A percentile compares a stretch with the other conserved stretches of the same genome.
Conservation (phyloP, 2,888 invertebrate genomes). For the Plagodis dolabraria region DNA sequence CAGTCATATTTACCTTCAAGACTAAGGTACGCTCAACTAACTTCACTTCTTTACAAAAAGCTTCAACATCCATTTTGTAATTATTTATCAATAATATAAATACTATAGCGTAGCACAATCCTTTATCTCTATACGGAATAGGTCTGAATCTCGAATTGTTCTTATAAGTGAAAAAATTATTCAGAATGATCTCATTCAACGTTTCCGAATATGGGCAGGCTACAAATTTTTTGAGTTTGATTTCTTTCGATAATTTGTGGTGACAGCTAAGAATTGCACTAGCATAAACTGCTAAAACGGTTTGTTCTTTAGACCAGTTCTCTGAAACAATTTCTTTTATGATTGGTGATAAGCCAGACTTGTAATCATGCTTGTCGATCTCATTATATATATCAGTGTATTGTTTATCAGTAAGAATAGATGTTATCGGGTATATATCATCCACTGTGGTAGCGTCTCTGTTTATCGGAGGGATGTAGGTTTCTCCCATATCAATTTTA, state of each 20-base stretch:
- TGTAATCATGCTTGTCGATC: constrained; percentile 54
- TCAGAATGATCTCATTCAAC: constrained; percentile 60
- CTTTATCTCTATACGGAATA: constrained; percentile 64
- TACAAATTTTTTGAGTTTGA: constrained; percentile 56
- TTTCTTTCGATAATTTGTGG: constrained; percentile 47
- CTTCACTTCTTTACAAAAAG: constrained; percentile 58
- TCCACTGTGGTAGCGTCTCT: constrained; percentile 69
- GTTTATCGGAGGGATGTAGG: constrained; percentile 81
- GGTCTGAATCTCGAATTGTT: constrained; percentile 58
- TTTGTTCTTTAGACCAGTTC: constrained; percentile 17
- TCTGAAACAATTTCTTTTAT: constrained; percentile 6
- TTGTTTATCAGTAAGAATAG: constrained; percentile 70
- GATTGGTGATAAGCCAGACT: constrained; percentile 47
- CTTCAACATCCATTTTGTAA: constrained; percentile 62
- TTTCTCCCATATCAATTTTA: constrained; percentile 63
- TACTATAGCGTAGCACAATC: constrained; percentile 68
- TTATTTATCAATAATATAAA: constrained; percentile 67
- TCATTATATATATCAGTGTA: constrained; percentile 64
- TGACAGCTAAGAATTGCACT: constrained; percentile 56
- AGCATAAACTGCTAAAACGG: constrained; percentile 61
- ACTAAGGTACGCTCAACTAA: constrained; percentile 52
- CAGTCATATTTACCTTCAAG: constrained; percentile 60
- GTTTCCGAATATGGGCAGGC: constrained; percentile 59
- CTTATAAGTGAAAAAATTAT: constrained; percentile 52
- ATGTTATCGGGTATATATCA: constrained; percentile 75